Percentiles rank a stretch among this genome's conserved stretches.
Conservation (phyloP, 2,888 invertebrate species). For the Tridacna gigas region DNA sequence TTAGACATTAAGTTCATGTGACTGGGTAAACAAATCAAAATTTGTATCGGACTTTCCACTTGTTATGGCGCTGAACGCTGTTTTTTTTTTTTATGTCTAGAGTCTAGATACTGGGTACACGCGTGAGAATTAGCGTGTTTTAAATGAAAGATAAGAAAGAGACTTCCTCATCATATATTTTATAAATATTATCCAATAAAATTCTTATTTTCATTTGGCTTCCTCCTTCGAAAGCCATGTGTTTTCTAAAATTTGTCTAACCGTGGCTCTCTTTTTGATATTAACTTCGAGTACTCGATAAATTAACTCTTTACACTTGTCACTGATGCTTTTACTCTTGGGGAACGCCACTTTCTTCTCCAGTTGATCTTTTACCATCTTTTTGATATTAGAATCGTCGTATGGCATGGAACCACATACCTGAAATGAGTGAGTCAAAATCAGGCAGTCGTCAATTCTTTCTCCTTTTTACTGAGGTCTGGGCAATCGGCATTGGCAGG, state of each 20-base stretch:
- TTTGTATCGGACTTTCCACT: too few relatives aligned
- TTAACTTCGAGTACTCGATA: slow-evolving; percentile 94
- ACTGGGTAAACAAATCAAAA: too few relatives aligned
- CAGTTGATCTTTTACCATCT: slow-evolving; percentile 92
- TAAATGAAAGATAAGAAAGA: neutral
- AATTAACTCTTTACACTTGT: slow-evolving; percentile 89
- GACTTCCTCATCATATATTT: neutral
- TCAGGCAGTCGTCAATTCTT: too few relatives aligned
- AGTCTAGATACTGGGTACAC: neutral
- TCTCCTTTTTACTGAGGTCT: too few relatives aligned
- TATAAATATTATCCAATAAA: too few relatives aligned
- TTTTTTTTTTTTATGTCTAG: too few relatives aligned
- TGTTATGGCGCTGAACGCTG: too few relatives aligned
- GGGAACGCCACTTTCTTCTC: slow-evolving; percentile 82
- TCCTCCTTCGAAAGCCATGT: slow-evolving; percentile 63
- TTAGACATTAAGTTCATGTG: too few relatives aligned
- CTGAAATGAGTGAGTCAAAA: slow-evolving; percentile 59
- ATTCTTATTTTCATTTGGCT: neutral
- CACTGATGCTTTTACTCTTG: slow-evolving; percentile 85
- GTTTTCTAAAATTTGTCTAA: slow-evolving; percentile 73
- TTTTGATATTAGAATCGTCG: slow-evolving; percentile 91
- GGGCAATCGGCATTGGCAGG: too few relatives aligned
- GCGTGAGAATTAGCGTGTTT: neutral
- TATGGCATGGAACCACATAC: slow-evolving; percentile 93
- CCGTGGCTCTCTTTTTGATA: slow-evolving; percentile 86